A percentile compares a stretch with the other conserved stretches of the same genome.
Evolutionary conservation across 64 coral and sea anemone genomes (phyloP).

Genomic region (Anthopleura sola): DNA sequence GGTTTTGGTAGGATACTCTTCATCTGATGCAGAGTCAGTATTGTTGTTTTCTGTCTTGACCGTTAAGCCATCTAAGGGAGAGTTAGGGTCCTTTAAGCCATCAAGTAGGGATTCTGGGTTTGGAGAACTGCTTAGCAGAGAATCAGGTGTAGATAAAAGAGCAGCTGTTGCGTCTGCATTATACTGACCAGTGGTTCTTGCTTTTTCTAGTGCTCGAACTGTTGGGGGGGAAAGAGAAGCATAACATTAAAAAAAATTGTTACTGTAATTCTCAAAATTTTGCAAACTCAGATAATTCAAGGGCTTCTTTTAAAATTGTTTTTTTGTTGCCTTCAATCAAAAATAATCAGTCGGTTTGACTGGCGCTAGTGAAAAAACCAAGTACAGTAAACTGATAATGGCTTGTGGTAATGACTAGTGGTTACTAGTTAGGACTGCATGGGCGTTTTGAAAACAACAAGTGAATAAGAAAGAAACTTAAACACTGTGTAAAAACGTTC

Average conservation of each 20-base stretch:
- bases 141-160: conserved; percentile 53
- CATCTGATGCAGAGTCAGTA: conserved; percentile 84
- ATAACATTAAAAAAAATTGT: background rate
- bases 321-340: no score
- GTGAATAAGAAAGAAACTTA: no score
- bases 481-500: no score
- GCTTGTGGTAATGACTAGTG: no score
- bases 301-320: no score
- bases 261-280: no score
- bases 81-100: conserved; percentile 46
- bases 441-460: no score
- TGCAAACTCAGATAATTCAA: no score
- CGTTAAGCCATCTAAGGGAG: conserved; percentile 37
- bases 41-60: conserved; percentile 92
- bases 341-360: no score
- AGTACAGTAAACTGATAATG: no score
- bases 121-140: conserved; percentile 62
- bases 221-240: background rate
- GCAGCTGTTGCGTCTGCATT: conserved; percentile 67
- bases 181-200: conserved; percentile 65
- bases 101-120: conserved; percentile 65
- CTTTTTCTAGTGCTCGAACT: conserved; percentile 90
- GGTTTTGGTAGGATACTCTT: conserved; percentile 67
- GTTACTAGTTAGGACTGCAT: no score
- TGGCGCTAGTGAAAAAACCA: no score